Evolutionary conservation across 37 sponge, comb jelly and placozoan species (phyloP).

Genomic region (Eunapius fragilis): DNA sequence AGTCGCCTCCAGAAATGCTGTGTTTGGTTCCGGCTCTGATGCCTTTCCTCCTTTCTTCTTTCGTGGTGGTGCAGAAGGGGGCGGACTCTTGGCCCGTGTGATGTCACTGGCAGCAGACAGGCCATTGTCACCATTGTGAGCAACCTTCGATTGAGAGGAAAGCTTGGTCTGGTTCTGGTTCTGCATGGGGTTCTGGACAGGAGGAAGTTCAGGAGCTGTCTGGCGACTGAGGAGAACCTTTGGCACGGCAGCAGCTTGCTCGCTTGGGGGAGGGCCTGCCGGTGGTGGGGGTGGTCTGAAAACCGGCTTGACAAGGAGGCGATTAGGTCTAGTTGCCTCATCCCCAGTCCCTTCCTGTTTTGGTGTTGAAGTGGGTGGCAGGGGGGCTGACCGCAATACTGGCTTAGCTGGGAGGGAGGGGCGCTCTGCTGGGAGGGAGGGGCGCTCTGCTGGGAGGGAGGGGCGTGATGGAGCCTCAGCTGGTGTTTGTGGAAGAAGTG

Average conservation of each 20-base stretch:
- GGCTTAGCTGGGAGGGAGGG: background rate
- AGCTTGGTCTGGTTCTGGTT: background rate
- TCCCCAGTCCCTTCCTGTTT: background rate
- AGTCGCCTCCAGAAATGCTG: background rate
- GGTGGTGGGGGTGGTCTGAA: background rate
- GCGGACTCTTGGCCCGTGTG: background rate
- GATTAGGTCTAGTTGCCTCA: background rate
- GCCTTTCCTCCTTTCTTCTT: background rate
- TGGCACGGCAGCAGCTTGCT: background rate
- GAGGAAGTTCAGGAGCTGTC: constrained; percentile 10
- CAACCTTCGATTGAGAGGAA: background rate
- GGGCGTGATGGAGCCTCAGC: background rate
- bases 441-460: background rate
- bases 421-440: background rate
- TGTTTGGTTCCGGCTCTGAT: background rate
- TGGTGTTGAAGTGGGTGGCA: background rate
- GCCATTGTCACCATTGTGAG: background rate
- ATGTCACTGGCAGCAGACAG: background rate
- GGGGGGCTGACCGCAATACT: background rate
- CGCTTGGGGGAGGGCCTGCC: background rate
- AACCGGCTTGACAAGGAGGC: background rate
- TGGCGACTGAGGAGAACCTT: background rate
- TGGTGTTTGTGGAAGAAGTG: background rate
- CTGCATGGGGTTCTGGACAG: background rate
- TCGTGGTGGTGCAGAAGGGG: background rate